Conservation (phyloP, 2,797 vertebrate genomes). For the Clarias platycephalus region DNA sequence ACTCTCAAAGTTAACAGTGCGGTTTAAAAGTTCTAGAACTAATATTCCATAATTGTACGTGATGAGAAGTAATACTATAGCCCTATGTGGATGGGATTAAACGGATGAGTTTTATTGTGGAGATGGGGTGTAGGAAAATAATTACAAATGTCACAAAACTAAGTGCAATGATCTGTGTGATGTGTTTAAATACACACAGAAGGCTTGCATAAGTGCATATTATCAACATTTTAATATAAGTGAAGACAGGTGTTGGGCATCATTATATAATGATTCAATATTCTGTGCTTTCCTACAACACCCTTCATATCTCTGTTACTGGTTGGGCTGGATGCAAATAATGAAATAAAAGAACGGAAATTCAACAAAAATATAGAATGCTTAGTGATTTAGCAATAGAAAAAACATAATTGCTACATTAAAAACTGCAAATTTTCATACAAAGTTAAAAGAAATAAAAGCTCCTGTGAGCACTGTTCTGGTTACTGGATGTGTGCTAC, state of each 20-base stretch:
- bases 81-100: background rate
- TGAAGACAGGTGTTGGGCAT: conserved; percentile 63
- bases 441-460: conserved; percentile 68
- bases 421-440: conserved; percentile 72
- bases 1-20: conserved; percentile 27
- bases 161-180: conserved; percentile 53
- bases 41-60: conserved; percentile 79
- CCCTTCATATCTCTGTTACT: conserved; percentile 60
- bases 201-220: conserved; percentile 74
- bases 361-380: conserved; percentile 56
- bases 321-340: conserved; percentile 53
- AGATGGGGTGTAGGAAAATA: background rate
- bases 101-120: background rate
- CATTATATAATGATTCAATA: conserved; percentile 57
- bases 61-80: conserved; percentile 72
- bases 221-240: conserved; percentile 49
- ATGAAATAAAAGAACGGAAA: conserved; percentile 44
- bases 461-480: conserved; percentile 63
- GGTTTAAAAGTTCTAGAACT: conserved; percentile 66
- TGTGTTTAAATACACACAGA: conserved; percentile 74
- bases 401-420: conserved; percentile 76
- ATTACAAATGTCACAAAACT: background rate
- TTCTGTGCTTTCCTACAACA: conserved; percentile 72
- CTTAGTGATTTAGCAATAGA: conserved; percentile 61
- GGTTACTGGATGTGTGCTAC: conserved; percentile 60